These are phyloP conservation scores for Byasa hedistus DNA, from an alignment of 2,888 invertebrate genomes.

Conservation along the genomic window DNA sequence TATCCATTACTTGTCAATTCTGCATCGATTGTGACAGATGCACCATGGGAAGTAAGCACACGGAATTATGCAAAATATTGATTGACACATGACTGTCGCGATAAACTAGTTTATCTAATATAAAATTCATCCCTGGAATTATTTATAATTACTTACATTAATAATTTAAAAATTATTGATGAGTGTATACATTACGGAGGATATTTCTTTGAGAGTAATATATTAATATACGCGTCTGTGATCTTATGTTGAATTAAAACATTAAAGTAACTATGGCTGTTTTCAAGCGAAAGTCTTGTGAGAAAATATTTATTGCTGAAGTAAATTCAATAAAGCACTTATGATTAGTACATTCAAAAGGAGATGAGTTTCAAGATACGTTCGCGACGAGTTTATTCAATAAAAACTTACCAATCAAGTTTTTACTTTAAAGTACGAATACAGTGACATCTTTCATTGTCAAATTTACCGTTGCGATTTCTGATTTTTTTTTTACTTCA, in stretches of 20 bases:
- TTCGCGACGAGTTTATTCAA: conserved; percentile 53
- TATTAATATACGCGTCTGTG: background rate
- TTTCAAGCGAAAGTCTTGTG: conserved; percentile 44
- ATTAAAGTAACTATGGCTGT: background rate
- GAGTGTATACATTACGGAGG: conserved; percentile 21
- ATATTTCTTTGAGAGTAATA: background rate
- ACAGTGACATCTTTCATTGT: conserved; percentile 66
- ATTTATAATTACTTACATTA: conserved; percentile 19
- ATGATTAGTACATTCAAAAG: conserved; percentile 52
- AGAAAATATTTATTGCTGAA: conserved; percentile 59
- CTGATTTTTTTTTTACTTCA: conserved; percentile 45
- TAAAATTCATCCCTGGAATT: conserved; percentile 47
- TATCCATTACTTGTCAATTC: conserved; percentile 60
- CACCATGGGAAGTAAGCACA: conserved; percentile 46
- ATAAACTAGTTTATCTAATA: conserved; percentile 59
- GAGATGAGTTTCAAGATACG: conserved; percentile 65
- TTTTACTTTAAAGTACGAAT: conserved; percentile 72
- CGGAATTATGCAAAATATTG: conserved; percentile 55
- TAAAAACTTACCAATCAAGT: conserved; percentile 76
- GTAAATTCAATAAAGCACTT: conserved; percentile 46
- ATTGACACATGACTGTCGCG: conserved; percentile 61
- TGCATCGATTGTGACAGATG: conserved; percentile 48
- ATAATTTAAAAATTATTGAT: background rate
- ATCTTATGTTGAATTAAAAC: background rate
- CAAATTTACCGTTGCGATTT: conserved; percentile 64